Base-by-base conservation (phyloP, 1,140 invertebrate genomes). In the Drosophila parabipectinata region DNA sequence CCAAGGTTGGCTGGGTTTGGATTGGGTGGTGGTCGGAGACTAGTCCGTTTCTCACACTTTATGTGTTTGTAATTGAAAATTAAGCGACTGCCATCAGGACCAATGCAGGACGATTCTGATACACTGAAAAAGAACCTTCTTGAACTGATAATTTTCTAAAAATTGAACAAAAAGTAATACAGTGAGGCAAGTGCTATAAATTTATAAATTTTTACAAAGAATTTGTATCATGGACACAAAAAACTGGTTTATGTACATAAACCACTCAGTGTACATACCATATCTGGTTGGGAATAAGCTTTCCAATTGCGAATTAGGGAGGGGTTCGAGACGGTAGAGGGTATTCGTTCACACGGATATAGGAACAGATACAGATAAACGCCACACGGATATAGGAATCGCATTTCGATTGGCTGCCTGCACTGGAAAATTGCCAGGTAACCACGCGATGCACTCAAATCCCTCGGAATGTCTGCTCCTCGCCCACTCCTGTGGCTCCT, bases 11-110 rank as follows among this genome's bases (percentile, higher is more conserved):
- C 26, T 32, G 48, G 6, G 9, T 52, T n/a, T 30, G 64, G 59
- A 64, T 54, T 48, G 51, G 51, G 26, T 30, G 41, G 41, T 63
- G 47, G 61, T 53, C 47, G 51, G n/a, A 28, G 66, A 15, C 57
- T 50, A 69, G 66, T 69, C 18, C 63, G 44, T 32, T 69, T 28
- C 66, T 81, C 55, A 59, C 79, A 83, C 74, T 73, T 78, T 82
- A 78, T 82, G 74, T 69, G 79, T 69, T 68, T 68, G 79, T 82
- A 82, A 82, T 82, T 82, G 79, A 82, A 82, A 83, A 82, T 83
- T 82, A 82, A 82, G 79, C 79, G 74, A 62, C 68, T 82, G 79
- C 83, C 79, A 79, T 78, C 74, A 45, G 26, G 67, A 62, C 45
- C 53, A 71, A 62, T 52, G 62, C 44, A 18, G 37, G 12, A 72